These are phyloP conservation scores for Parthenolecanium corni DNA, from an alignment of 2,888 invertebrate genomes.

Conservation along the genomic window DNA sequence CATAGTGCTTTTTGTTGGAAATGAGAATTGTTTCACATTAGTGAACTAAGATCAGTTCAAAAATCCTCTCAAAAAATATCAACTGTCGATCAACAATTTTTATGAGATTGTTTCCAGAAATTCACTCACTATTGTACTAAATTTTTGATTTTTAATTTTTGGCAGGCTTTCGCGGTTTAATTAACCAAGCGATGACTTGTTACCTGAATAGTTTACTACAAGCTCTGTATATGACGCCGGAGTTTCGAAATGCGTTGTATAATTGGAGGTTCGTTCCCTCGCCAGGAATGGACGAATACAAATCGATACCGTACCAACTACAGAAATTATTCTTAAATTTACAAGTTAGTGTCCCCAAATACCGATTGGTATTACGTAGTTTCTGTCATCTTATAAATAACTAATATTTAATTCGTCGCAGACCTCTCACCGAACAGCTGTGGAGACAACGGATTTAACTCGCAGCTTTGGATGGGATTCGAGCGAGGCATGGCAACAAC, in stretches of 20 bases:
- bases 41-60: too few relatives aligned
- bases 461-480: slow-evolving; percentile 84
- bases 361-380: too few relatives aligned
- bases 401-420: slow-evolving; percentile 36
- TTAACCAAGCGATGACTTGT: slow-evolving; percentile 87
- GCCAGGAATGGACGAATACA: slow-evolving; percentile 47
- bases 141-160: neutral
- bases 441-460: slow-evolving; percentile 77
- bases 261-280: slow-evolving; percentile 61
- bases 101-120: too few relatives aligned
- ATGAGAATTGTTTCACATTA: too few relatives aligned
- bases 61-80: too few relatives aligned
- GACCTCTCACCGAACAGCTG: slow-evolving; percentile 64
- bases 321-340: slow-evolving; percentile 74
- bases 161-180: slow-evolving; percentile 60
- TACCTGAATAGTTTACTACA: slow-evolving; percentile 80
- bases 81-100: too few relatives aligned
- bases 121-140: neutral
- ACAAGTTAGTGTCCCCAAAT: slow-evolving; percentile 44
- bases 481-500: slow-evolving; percentile 82
- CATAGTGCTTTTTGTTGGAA: too few relatives aligned
- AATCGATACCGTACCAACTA: slow-evolving; percentile 73
- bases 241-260: slow-evolving; percentile 78
- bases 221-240: slow-evolving; percentile 82
- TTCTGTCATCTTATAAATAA: too few relatives aligned